These are phyloP conservation scores for Macropis europaea DNA, from an alignment of 2,888 invertebrate species.

Conservation along the genomic window DNA sequence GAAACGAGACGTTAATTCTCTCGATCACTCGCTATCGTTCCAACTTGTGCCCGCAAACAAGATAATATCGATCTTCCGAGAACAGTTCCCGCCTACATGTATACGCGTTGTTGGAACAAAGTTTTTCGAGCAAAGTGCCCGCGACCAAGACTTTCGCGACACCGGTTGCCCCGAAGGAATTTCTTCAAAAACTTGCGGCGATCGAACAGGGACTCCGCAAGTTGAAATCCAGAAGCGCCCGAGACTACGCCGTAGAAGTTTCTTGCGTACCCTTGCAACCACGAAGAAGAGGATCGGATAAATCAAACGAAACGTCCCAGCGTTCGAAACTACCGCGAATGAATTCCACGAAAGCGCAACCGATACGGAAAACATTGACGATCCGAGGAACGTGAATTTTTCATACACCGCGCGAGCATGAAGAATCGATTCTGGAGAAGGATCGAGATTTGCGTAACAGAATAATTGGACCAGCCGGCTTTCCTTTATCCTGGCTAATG, in stretches of 20 bases:
- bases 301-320: too few species aligned
- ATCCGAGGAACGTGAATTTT: background rate
- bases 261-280: too few species aligned
- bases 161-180: too few species aligned
- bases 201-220: too few species aligned
- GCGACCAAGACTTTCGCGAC: background rate
- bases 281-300: too few species aligned
- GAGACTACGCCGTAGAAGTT: too few species aligned
- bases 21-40: too few species aligned
- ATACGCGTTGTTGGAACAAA: background rate
- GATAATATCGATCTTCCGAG: background rate
- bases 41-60: background rate
- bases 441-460: conserved; percentile 13
- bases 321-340: too few species aligned
- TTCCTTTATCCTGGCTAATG: conserved; percentile 4
- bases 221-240: too few species aligned
- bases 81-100: background rate
- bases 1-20: too few species aligned
- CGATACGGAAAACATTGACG: too few species aligned
- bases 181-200: too few species aligned
- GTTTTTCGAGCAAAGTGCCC: background rate
- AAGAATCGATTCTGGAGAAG: conserved; percentile 1
- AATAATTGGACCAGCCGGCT: conserved; percentile 8
- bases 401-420: background rate
- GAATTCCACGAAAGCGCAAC: background rate